Percentiles rank a stretch among this genome's conserved stretches.
phyloP scores from a whole-genome alignment of 2,113 vertebrate genomes.

The Aramus guarauna region DNA sequence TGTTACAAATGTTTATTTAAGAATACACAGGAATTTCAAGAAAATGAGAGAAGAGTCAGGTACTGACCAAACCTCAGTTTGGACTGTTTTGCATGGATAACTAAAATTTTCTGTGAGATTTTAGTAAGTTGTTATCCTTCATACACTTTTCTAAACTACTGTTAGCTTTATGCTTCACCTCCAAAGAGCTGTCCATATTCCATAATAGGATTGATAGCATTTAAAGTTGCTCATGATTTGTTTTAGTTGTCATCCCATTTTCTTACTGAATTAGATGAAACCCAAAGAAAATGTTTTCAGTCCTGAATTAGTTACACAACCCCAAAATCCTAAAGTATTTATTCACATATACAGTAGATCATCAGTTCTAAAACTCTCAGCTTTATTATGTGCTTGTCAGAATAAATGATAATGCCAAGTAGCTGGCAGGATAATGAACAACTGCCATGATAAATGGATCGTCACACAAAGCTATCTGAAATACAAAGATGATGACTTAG shows the following conservation, averaged over 20 bases:
- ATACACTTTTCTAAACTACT: not conserved
- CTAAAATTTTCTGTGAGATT: not conserved
- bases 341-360: constrained; percentile 1
- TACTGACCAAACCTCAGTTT: not conserved
- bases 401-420: constrained; percentile 54
- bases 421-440: constrained; percentile 58
- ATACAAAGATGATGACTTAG: constrained; percentile 8
- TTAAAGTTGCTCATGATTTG: not conserved
- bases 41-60: not conserved
- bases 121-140: not conserved
- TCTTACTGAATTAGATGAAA: not conserved
- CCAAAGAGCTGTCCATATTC: not conserved
- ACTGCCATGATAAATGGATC: constrained; percentile 50
- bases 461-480: constrained; percentile 25
- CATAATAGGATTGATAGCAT: not conserved
- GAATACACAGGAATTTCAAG: not conserved
- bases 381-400: constrained; percentile 54
- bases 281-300: not conserved
- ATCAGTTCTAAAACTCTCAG: constrained; percentile 20
- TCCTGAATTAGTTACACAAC: not conserved
- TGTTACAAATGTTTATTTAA: not conserved
- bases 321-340: not conserved
- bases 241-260: not conserved
- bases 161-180: not conserved
- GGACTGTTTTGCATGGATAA: not conserved